These are phyloP conservation scores for Catalaphyllia jardinei DNA, from an alignment of 64 coral and sea anemone species.

Conservation along the genomic window DNA sequence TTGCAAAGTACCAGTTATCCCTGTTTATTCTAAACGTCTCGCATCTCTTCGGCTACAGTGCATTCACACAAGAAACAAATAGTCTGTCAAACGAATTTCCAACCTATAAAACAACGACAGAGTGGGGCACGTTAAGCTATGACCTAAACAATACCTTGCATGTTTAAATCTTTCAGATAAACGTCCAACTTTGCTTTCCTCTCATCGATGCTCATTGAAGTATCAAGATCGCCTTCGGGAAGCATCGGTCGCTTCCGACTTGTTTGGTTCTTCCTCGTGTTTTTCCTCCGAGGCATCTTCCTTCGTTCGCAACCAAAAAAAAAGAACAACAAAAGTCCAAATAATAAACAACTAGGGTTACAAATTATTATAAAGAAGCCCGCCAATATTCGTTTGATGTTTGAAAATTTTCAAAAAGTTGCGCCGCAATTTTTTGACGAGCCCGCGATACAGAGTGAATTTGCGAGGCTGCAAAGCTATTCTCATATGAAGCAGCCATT, in stretches of 20 bases:
- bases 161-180: constrained; percentile 86
- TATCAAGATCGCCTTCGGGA: constrained; percentile 80
- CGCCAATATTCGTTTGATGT: neutral
- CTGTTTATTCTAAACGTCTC: too few relatives aligned
- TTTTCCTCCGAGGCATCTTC: constrained; percentile 82
- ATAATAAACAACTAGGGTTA: constrained; percentile 13
- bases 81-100: too few relatives aligned
- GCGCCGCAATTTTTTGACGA: constrained; percentile 8
- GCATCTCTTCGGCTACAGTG: too few relatives aligned
- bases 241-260: constrained; percentile 65
- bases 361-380: neutral
- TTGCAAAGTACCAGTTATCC: too few relatives aligned
- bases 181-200: constrained; percentile 72
- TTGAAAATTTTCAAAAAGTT: constrained; percentile 33
- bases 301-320: neutral
- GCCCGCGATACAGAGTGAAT: constrained; percentile 4
- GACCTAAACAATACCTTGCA: constrained; percentile 49
- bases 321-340: neutral
- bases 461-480: constrained; percentile 7
- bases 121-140: too few relatives aligned
- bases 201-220: constrained; percentile 83
- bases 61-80: too few relatives aligned
- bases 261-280: constrained; percentile 53
- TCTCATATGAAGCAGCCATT: neutral
- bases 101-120: too few relatives aligned